Evolutionary conservation across 2,888 invertebrate genomes (phyloP).

Genomic region (Heliconius hortense): DNA sequence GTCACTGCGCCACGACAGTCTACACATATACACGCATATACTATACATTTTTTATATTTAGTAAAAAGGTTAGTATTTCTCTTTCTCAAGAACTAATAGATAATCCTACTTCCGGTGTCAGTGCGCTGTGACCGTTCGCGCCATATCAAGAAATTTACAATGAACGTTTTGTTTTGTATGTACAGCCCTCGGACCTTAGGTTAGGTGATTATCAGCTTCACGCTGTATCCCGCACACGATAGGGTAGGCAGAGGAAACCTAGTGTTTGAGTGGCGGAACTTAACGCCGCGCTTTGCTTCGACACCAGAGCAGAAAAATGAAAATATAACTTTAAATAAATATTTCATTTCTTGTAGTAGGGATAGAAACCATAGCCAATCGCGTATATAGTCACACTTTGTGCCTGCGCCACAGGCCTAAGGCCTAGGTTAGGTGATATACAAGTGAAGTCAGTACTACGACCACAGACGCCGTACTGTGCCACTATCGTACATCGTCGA

Average conservation of each 20-base stretch:
- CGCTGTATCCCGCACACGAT: too few species aligned
- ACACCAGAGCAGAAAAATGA: too few species aligned
- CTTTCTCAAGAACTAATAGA: neutral
- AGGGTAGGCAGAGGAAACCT: too few species aligned
- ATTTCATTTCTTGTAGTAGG: too few species aligned
- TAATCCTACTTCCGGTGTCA: neutral
- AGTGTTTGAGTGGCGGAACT: too few species aligned
- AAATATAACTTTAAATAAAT: too few species aligned
- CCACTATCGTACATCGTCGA: neutral
- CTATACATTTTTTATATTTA: neutral
- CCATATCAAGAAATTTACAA: neutral
- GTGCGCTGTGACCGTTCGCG: neutral
- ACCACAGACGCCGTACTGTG: neutral
- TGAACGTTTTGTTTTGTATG: neutral
- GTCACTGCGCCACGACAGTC: too few species aligned
- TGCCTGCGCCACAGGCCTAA: too few species aligned
- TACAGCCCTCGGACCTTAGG: neutral
- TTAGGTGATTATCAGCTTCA: constrained; percentile 1
- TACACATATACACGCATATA: too few species aligned
- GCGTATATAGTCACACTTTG: too few species aligned
- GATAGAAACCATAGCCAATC: too few species aligned
- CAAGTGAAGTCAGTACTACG: neutral
- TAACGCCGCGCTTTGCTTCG: too few species aligned
- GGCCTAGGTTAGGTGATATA: constrained; percentile 8
- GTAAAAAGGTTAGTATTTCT: neutral